Percentiles rank a stretch among this genome's conserved stretches.
phyloP scores from a whole-genome alignment of 1,140 invertebrate genomes.

The Gonioctena quinquepunctata region DNA sequence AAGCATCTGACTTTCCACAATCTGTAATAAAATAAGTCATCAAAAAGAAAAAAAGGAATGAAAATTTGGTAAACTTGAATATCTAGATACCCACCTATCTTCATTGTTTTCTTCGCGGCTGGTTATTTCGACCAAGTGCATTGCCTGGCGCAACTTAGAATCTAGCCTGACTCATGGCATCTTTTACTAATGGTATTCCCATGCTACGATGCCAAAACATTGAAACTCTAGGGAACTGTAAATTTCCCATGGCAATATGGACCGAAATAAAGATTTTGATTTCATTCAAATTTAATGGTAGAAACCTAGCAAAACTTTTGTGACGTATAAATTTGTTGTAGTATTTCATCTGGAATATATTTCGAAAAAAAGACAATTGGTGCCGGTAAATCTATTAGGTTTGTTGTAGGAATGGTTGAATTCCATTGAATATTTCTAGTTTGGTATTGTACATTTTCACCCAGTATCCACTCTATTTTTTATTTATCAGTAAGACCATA shows the following conservation, averaged over 20 bases:
- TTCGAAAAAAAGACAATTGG: slow-evolving; percentile 3
- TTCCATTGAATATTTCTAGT: too few species aligned
- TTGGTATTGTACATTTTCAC: too few species aligned
- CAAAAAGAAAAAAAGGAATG: too few species aligned
- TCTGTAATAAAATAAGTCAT: too few species aligned
- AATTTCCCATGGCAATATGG: slow-evolving; percentile 19
- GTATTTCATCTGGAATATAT: slow-evolving; percentile 5
- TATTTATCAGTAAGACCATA: too few species aligned
- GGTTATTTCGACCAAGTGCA: not conserved
- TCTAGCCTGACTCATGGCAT: not conserved
- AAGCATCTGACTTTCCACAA: not conserved
- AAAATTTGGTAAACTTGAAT: too few species aligned
- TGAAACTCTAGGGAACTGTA: slow-evolving; percentile 9
- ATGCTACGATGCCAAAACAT: not conserved
- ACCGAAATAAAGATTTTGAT: slow-evolving; percentile 7
- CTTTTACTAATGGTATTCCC: not conserved
- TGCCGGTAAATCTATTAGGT: not conserved
- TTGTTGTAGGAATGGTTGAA: too few species aligned
- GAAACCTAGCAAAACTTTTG: not conserved
- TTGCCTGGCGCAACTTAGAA: not conserved
- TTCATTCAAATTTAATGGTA: not conserved
- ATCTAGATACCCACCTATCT: too few species aligned
- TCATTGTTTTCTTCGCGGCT: not conserved
- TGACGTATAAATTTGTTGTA: slow-evolving; percentile 21
- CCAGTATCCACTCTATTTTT: too few species aligned